Evolutionary conservation across 2,797 vertebrate genomes (phyloP).

Genomic region (Acridotheres tristis): DNA sequence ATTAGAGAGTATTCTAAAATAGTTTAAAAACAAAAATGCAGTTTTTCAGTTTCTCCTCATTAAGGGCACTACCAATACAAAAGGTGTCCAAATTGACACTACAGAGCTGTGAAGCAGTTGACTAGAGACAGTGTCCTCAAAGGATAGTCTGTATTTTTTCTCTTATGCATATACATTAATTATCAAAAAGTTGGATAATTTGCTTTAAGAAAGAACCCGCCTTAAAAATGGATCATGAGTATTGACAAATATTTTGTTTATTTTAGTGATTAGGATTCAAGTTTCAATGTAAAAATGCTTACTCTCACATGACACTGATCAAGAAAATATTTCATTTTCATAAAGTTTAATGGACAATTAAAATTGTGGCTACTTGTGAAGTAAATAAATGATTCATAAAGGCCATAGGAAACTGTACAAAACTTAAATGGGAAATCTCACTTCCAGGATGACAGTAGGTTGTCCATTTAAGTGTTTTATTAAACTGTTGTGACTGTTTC

Average conservation of each 20-base stretch:
- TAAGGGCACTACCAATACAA: slow-evolving; percentile 73
- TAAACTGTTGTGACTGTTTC: slow-evolving; percentile 66
- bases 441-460: slow-evolving; percentile 62
- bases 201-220: slow-evolving; percentile 76
- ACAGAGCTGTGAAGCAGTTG: slow-evolving; percentile 62
- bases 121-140: slow-evolving; percentile 65
- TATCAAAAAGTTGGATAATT: slow-evolving; percentile 75
- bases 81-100: slow-evolving; percentile 70
- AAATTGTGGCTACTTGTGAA: slow-evolving; percentile 29
- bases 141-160: slow-evolving; percentile 51
- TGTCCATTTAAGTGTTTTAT: slow-evolving; percentile 50
- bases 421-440: slow-evolving; percentile 66
- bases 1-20: slow-evolving; percentile 52
- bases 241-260: slow-evolving; percentile 66
- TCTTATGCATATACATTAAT: slow-evolving; percentile 62
- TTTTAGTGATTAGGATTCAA: slow-evolving; percentile 65
- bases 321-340: slow-evolving; percentile 69
- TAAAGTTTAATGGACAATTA: slow-evolving; percentile 63
- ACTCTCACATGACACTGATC: slow-evolving; percentile 40
- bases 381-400: slow-evolving; percentile 72
- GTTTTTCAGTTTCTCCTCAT: slow-evolving; percentile 60
- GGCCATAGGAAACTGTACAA: slow-evolving; percentile 70
- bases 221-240: slow-evolving; percentile 73
- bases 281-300: slow-evolving; percentile 76
- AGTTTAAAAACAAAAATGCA: slow-evolving; percentile 65